Evolutionary conservation across 2,888 invertebrate species (phyloP), one percentile per base, ranked within the genome.

Genomic region (Nemurella pictetii): DNA sequence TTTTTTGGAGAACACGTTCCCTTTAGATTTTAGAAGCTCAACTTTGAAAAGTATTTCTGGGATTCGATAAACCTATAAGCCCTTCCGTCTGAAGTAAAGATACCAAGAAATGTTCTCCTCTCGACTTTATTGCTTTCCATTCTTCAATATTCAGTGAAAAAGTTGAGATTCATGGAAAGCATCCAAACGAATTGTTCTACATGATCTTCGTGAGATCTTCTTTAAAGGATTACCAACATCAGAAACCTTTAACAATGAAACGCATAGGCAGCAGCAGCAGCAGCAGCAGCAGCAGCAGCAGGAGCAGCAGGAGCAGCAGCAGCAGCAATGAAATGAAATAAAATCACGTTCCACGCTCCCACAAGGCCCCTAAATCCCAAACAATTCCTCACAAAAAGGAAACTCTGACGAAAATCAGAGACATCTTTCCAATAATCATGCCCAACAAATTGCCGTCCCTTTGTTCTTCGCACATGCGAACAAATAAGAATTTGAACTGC

Each of bases 401-500:
- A 55, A 55, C 55, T 55, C 55, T 55, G 20, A 55, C 55, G 55
- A 55, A 55, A 55, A 55, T 3, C 55, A 55, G 15, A 55, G 55
- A 55, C 55, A 55, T 55, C 55, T 55, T 55, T 55, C 55, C 55
- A 55, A 55, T 55, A 55, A 55, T 55, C 55, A 55, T 55, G 55
- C 15, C 55, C 55, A 55, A 55, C 55, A 55, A 55, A 55, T 55
- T 55, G 75, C 75, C 28, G 26, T 2, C 26, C 20, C 75, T 25
- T 75, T 75, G 75, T 75, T 75, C 75, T 27, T 80, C 0, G 26
- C 80, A 80, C 80, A 32, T 80, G 80, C 75, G 75, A 28, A 15
- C 75, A 28, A 26, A 75, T 15, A 75, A 75, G 75, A 9, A 75
- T 28, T 12, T 26, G 25, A 9, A 75, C 75, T 26, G 75, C 2